Conservation (phyloP, 2,797 vertebrate species). For the Gambusia yucatana region DNA sequence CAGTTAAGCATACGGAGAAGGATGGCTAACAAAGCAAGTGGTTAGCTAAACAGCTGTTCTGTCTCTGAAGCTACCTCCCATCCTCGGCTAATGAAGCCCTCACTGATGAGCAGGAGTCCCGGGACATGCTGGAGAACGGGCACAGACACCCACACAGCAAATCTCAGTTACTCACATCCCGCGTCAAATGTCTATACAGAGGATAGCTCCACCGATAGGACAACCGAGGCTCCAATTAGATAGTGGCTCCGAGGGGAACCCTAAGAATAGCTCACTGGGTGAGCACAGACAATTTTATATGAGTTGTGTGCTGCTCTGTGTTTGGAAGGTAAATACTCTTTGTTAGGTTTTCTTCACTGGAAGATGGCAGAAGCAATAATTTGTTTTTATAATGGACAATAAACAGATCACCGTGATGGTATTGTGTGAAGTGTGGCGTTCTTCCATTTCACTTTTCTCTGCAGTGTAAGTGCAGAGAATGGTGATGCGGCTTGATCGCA, state of each 20-base stretch:
- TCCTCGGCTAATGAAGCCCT: slow-evolving; percentile 85
- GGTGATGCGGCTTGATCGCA: slow-evolving; percentile 2
- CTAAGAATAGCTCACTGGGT: slow-evolving; percentile 65
- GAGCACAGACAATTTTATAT: slow-evolving; percentile 53
- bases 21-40: slow-evolving; percentile 84
- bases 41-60: slow-evolving; percentile 88
- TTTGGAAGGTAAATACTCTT: slow-evolving; percentile 50
- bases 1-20: slow-evolving; percentile 82
- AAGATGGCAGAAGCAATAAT: slow-evolving; percentile 36
- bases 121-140: slow-evolving; percentile 67
- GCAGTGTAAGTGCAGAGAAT: slow-evolving; percentile 45
- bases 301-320: slow-evolving; percentile 31
- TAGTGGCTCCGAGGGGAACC: slow-evolving; percentile 65
- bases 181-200: slow-evolving; percentile 46
- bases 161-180: slow-evolving; percentile 55
- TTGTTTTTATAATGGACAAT: slow-evolving; percentile 48
- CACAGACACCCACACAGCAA: slow-evolving; percentile 58
- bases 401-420: slow-evolving; percentile 50
- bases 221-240: slow-evolving; percentile 69
- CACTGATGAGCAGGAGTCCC: slow-evolving; percentile 75
- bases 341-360: slow-evolving; percentile 30
- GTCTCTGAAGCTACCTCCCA: slow-evolving; percentile 78
- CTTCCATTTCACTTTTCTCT: slow-evolving; percentile 58
- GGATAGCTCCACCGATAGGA: slow-evolving; percentile 46
- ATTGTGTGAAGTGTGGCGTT: slow-evolving; percentile 60